phyloP scores from a whole-genome alignment of 2,888 invertebrate genomes.

The Taphrorychus bicolor region DNA sequence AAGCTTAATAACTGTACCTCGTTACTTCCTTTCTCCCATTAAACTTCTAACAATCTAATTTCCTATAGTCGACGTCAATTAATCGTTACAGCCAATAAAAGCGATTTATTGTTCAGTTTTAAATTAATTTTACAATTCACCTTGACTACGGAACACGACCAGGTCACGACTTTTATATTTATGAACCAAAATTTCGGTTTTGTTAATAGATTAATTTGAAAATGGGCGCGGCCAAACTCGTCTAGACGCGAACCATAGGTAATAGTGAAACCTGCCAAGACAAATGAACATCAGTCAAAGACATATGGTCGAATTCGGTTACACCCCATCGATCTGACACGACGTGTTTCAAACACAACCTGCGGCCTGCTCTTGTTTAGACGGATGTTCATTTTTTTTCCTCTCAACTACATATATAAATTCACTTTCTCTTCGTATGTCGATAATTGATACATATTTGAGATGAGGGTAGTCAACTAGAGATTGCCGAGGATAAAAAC shows the following conservation, averaged over 20 bases:
- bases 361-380: slow-evolving; percentile 11
- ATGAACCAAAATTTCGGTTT: not conserved
- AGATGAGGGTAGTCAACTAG: slow-evolving; percentile 14
- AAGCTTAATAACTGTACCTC: not conserved
- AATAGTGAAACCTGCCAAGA: not conserved
- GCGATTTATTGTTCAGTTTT: slow-evolving; percentile 15
- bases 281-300: not conserved
- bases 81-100: slow-evolving; percentile 8
- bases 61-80: slow-evolving; percentile 13
- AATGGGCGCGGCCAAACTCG: not conserved
- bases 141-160: not conserved
- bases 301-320: slow-evolving; percentile 20
- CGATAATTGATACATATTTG: slow-evolving; percentile 17
- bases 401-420: slow-evolving; percentile 11
- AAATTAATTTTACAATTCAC: slow-evolving; percentile 20
- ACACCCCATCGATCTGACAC: not conserved
- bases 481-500: not conserved
- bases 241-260: not conserved
- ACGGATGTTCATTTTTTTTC: slow-evolving; percentile 20
- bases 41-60: slow-evolving; percentile 9
- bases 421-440: slow-evolving; percentile 31
- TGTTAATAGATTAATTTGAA: not conserved
- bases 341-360: not conserved
- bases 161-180: slow-evolving; percentile 24
- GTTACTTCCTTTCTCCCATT: not conserved